A percentile compares a stretch with the other conserved stretches of the same genome.
Evolutionary conservation across 2,888 invertebrate species (phyloP).

Genomic region (Amphiduros pacificus): DNA sequence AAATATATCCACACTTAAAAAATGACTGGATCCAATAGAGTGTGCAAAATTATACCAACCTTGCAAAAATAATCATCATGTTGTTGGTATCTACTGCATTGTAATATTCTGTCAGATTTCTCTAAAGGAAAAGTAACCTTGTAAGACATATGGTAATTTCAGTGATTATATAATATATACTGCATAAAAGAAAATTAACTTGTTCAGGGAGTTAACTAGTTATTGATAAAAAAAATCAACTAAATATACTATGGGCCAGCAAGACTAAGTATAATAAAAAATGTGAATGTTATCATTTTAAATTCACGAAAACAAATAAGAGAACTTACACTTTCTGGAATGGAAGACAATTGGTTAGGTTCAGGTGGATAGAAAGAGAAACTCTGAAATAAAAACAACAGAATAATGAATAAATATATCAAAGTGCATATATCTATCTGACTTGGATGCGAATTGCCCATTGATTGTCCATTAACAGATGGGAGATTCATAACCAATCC

Average conservation of each 20-base stretch:
- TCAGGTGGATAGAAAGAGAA: slow-evolving; percentile 80
- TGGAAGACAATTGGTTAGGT: slow-evolving; percentile 83
- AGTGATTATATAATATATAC: too few relatives aligned
- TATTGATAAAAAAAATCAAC: too few relatives aligned
- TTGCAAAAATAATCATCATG: slow-evolving; percentile 95
- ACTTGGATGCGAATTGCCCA: too few relatives aligned
- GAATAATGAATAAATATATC: too few relatives aligned
- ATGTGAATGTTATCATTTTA: not conserved
- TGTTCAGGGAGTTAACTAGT: not conserved
- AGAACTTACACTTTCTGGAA: slow-evolving; percentile 81
- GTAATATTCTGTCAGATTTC: slow-evolving; percentile 95
- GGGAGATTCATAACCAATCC: too few relatives aligned
- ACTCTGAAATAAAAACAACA: slow-evolving; percentile 69
- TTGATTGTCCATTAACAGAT: too few relatives aligned
- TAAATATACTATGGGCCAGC: too few relatives aligned
- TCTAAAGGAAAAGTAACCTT: slow-evolving; percentile 65
- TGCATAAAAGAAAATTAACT: too few relatives aligned
- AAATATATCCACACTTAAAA: too few relatives aligned
- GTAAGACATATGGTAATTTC: not conserved
- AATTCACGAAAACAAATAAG: not conserved
- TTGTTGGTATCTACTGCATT: slow-evolving; percentile 92
- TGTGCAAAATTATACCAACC: slow-evolving; percentile 47
- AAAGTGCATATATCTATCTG: too few relatives aligned
- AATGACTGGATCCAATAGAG: too few relatives aligned
- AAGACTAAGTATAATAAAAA: too few relatives aligned